Evolutionary conservation across 2,888 invertebrate species (phyloP).

Genomic region (Lissonota sp.): DNA sequence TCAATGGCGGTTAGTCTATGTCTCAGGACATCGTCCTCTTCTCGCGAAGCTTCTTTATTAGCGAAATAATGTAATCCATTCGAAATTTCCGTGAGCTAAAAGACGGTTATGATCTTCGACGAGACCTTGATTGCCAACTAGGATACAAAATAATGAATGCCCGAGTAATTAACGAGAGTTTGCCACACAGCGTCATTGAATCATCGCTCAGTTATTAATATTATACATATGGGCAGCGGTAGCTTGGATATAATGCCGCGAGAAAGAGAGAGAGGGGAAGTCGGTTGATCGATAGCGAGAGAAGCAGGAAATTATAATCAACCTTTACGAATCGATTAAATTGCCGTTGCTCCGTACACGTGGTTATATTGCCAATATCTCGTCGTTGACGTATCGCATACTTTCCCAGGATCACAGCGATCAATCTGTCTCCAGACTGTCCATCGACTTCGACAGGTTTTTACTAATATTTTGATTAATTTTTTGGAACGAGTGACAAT

Average conservation of each 20-base stretch:
- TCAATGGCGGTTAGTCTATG: background rate
- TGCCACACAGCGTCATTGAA: slow-evolving; percentile 50
- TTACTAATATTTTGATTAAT: slow-evolving; percentile 9
- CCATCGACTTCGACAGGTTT: slow-evolving; percentile 4
- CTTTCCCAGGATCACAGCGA: slow-evolving; percentile 30
- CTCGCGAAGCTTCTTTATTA: slow-evolving; percentile 17
- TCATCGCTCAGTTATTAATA: slow-evolving; percentile 31
- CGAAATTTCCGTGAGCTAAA: slow-evolving; percentile 24
- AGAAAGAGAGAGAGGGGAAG: slow-evolving; percentile 20
- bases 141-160: slow-evolving; percentile 59
- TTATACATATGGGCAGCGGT: too few species aligned
- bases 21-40: slow-evolving; percentile 11
- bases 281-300: slow-evolving; percentile 53
- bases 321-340: slow-evolving; percentile 56
- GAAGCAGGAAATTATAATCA: slow-evolving; percentile 58
- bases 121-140: slow-evolving; percentile 58
- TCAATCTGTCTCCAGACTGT: slow-evolving; percentile 38
- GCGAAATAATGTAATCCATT: slow-evolving; percentile 37
- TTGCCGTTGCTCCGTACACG: slow-evolving; percentile 33
- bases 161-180: slow-evolving; percentile 59
- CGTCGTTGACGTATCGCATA: slow-evolving; percentile 13
- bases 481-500: background rate
- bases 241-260: slow-evolving; percentile 8
- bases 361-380: slow-evolving; percentile 37
- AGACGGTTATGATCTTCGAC: slow-evolving; percentile 49